Evolutionary conservation across 1,140 invertebrate species (phyloP).

Genomic region (Magallana ariakensis): DNA sequence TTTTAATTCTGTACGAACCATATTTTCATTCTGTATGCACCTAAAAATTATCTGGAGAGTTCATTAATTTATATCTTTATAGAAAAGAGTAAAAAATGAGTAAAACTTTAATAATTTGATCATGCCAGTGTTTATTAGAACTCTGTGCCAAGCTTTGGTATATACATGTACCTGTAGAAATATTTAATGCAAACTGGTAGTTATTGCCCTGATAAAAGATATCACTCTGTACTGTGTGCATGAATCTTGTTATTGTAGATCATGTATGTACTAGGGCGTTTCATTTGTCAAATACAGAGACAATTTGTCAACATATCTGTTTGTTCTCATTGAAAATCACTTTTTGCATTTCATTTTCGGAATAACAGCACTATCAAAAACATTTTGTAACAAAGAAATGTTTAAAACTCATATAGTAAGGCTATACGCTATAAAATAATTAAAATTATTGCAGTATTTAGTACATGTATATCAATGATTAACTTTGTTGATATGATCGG

Average conservation of each 20-base stretch:
- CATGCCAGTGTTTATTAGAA: background rate
- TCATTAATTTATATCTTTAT: too few relatives aligned
- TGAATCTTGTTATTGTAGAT: background rate
- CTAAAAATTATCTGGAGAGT: too few relatives aligned
- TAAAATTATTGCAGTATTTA: too few relatives aligned
- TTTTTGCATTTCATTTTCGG: background rate
- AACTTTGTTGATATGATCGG: too few relatives aligned
- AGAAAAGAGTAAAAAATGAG: too few relatives aligned
- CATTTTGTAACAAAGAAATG: too few relatives aligned
- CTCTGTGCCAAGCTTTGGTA: slow-evolving; percentile 24
- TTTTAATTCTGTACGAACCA: too few relatives aligned
- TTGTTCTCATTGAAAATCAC: too few relatives aligned
- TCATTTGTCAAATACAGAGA: slow-evolving; percentile 31
- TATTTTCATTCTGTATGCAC: too few relatives aligned
- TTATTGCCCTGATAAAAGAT: background rate
- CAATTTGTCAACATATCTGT: slow-evolving; percentile 8
- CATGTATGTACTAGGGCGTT: slow-evolving; percentile 2
- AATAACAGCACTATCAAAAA: background rate
- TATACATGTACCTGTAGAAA: background rate
- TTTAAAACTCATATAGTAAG: too few relatives aligned
- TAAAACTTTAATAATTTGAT: background rate
- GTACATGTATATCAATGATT: too few relatives aligned
- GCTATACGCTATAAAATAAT: too few relatives aligned
- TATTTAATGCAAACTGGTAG: background rate
- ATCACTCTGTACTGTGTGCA: background rate